Conservation (phyloP, 2,113 vertebrate species). For the Rhadina sibilatrix region DNA sequence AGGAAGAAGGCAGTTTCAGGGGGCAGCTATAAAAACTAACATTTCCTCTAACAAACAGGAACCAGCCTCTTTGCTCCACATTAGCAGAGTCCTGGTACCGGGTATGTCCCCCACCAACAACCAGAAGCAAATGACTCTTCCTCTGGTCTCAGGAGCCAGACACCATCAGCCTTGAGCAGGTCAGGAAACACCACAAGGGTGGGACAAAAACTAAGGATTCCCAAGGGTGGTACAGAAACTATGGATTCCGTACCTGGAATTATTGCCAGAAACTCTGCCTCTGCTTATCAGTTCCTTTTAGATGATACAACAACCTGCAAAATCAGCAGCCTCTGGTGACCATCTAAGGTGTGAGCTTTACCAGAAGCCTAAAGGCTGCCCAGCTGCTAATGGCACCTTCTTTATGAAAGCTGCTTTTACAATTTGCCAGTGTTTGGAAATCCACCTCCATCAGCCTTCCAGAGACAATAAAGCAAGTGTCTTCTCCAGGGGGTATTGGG, state of each 20-base stretch:
- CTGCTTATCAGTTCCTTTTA: neutral
- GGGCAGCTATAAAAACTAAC: neutral
- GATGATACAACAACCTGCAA: neutral
- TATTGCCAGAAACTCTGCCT: neutral
- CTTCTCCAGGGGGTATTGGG: neutral
- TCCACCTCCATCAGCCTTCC: neutral
- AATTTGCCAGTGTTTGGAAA: neutral
- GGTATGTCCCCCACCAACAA: neutral
- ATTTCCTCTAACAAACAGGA: neutral
- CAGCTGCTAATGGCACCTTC: neutral
- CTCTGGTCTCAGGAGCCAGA: neutral
- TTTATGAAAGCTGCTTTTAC: neutral
- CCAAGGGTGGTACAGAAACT: neutral
- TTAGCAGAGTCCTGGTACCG: neutral
- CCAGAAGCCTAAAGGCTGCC: neutral
- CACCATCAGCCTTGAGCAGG: rapidly evolving
- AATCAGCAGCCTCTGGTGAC: neutral
- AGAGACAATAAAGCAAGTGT: rapidly evolving
- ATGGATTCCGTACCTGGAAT: neutral
- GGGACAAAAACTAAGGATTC: neutral
- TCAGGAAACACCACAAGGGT: neutral
- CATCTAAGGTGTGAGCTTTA: neutral
- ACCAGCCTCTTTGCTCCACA: neutral
- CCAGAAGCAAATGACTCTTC: neutral
- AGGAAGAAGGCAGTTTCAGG: neutral